Base-by-base conservation (phyloP, 2,888 invertebrate genomes). In the Drosophila robusta region DNA sequence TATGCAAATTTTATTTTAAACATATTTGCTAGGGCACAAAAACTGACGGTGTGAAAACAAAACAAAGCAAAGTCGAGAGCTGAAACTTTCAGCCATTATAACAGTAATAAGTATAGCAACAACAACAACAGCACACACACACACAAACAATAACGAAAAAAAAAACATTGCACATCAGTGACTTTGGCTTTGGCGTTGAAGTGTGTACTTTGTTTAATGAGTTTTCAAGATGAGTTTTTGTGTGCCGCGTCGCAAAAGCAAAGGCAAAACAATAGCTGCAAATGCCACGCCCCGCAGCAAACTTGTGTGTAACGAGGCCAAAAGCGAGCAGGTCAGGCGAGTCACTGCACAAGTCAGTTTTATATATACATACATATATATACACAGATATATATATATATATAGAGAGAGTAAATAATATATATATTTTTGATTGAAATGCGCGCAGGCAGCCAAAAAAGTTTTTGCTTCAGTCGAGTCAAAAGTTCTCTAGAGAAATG, bases 151-250 rank as follows among this genome's bases (percentile, higher is more conserved):
- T 29, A 29, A 29, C 29, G 18, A 29, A 29, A 29, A 29, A 29
- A 29, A 29, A 29, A 2, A 29, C 29, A 64, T 34, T 64, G 72
- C 74, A 70, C 70, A 52, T 70, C 78, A 78, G 75, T 75, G 78
- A 68, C 68, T 70, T 70, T 78, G 69, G 67, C 75, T 55, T 69
- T 70, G 72, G 71, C 69, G 88, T 77, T 75, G 74, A 75, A 80
- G 88, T 82, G 89, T 88, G 85, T 85, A 88, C 89, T 88, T 87
- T 87, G 85, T 87, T 89, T 85, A 85, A 85, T 85, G 85, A 85
- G 87, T 85, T 85, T 84, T 89, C 81, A 81, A 80, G 80, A 83
- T 82, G 89, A 88, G 87, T 80, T 82, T 80, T 61, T 74, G 54
- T 60, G 65, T 63, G 58, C 41, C 51, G 47, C 55, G 54, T 61